A percentile compares a stretch with the other conserved stretches of the same genome.
These are phyloP conservation scores for Pammene fasciana DNA, from an alignment of 2,888 invertebrate genomes.

Conservation along the genomic window DNA sequence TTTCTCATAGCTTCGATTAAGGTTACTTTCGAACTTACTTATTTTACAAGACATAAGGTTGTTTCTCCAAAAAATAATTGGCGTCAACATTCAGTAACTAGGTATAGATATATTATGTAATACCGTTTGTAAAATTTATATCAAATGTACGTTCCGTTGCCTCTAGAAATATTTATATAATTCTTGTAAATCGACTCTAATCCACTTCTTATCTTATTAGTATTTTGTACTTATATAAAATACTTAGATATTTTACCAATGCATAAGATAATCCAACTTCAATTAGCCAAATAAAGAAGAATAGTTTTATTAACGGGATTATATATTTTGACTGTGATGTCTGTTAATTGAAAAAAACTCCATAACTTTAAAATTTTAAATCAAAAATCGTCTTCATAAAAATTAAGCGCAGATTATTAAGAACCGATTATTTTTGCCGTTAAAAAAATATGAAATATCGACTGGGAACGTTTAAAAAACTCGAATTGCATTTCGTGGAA, in stretches of 20 bases:
- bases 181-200: too few relatives aligned
- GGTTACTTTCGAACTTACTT: not conserved
- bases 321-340: not conserved
- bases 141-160: conserved; percentile 21
- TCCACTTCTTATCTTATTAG: too few relatives aligned
- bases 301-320: not conserved
- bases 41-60: not conserved
- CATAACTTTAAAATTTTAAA: not conserved
- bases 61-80: not conserved
- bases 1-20: not conserved
- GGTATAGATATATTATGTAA: too few relatives aligned
- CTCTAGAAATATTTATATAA: not conserved
- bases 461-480: conserved; percentile 62
- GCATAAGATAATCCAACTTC: too few relatives aligned
- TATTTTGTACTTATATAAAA: too few relatives aligned
- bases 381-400: conserved; percentile 25
- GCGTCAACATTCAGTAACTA: not conserved
- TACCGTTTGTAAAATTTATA: conserved; percentile 14
- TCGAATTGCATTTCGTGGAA: conserved; percentile 61
- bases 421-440: conserved; percentile 56
- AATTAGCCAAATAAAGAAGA: too few relatives aligned
- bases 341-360: conserved; percentile 8
- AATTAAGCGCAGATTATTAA: conserved; percentile 53
- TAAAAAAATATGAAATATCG: conserved; percentile 58
- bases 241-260: too few relatives aligned